A percentile compares a stretch with the other conserved stretches of the same genome.
These are phyloP conservation scores for Microdon myrmicae DNA, from an alignment of 2,888 invertebrate genomes.

Conservation along the genomic window DNA sequence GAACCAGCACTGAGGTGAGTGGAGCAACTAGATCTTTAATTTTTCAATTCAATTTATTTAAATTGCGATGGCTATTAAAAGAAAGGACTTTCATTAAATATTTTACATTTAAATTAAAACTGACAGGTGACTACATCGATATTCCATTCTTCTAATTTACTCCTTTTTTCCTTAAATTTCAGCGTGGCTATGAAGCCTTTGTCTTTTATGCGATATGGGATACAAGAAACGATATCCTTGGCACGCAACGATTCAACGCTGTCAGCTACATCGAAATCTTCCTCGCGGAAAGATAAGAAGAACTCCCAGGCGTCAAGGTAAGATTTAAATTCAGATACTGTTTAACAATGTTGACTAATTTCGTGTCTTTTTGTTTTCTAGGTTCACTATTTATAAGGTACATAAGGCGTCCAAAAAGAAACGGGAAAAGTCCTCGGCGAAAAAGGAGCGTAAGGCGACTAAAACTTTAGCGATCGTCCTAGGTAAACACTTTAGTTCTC, in stretches of 20 bases:
- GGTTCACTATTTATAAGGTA: slow-evolving; percentile 92
- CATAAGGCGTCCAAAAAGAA: slow-evolving; percentile 96
- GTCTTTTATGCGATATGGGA: slow-evolving; percentile 66
- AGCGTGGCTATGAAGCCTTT: slow-evolving; percentile 75
- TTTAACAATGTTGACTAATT: slow-evolving; percentile 44
- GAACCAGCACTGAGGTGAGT: slow-evolving; percentile 65
- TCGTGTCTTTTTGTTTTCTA: slow-evolving; percentile 53
- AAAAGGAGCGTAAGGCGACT: slow-evolving; percentile 96
- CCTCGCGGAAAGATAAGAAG: slow-evolving; percentile 67
- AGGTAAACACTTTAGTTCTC: slow-evolving; percentile 74
- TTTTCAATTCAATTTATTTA: background rate
- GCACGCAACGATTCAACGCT: slow-evolving; percentile 70
- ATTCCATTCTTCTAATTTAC: no score
- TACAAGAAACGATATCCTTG: slow-evolving; percentile 66
- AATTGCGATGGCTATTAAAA: no score
- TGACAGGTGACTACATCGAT: no score
- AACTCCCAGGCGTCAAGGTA: slow-evolving; percentile 68
- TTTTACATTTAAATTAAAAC: no score
- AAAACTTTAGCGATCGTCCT: slow-evolving; percentile 98
- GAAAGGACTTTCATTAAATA: no score
- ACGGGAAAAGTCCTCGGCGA: slow-evolving; percentile 91
- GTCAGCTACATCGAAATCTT: slow-evolving; percentile 69
- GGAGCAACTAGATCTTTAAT: background rate
- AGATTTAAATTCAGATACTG: slow-evolving; percentile 30
- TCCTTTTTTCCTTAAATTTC: no score